phyloP scores from a whole-genome alignment of 2,797 vertebrate species.

The Nothura maculosa region DNA sequence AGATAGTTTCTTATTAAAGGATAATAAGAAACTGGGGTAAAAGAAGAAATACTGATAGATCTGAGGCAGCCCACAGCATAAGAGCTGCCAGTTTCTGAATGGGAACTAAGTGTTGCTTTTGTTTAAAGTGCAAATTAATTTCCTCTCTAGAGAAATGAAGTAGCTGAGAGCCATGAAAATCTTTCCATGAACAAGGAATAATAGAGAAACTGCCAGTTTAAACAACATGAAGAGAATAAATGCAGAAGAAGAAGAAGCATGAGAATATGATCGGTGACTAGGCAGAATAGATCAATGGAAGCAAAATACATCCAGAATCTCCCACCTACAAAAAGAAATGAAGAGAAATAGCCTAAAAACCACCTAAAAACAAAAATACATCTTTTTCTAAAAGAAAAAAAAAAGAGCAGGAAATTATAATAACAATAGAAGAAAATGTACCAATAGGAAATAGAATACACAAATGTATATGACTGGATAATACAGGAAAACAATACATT shows the following conservation, averaged over 20 bases:
- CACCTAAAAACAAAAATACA: neutral
- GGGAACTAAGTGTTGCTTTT: constrained; percentile 29
- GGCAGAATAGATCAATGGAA: constrained; percentile 55
- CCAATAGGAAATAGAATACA: neutral
- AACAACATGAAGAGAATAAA: constrained; percentile 44
- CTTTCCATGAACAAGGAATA: constrained; percentile 14
- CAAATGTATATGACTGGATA: neutral
- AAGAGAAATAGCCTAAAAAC: constrained; percentile 34
- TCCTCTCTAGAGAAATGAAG: constrained; percentile 56
- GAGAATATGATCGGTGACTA: constrained; percentile 48
- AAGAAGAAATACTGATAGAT: neutral
- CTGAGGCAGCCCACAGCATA: neutral
- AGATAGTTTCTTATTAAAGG: constrained; percentile 22
- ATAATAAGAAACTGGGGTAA: neutral
- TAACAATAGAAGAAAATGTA: neutral
- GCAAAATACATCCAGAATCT: constrained; percentile 29
- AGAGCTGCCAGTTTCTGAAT: constrained; percentile 26
- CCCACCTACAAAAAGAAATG: neutral
- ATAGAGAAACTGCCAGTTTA: constrained; percentile 57
- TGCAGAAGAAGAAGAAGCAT: neutral
- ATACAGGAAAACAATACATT: neutral
- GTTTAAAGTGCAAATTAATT: constrained; percentile 71
- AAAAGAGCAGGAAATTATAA: too few relatives aligned
- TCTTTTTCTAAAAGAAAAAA: neutral
- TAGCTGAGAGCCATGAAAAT: constrained; percentile 61